Evolutionary conservation across 2,797 vertebrate species (phyloP).

Genomic region (Eupleurogrammus muticus): DNA sequence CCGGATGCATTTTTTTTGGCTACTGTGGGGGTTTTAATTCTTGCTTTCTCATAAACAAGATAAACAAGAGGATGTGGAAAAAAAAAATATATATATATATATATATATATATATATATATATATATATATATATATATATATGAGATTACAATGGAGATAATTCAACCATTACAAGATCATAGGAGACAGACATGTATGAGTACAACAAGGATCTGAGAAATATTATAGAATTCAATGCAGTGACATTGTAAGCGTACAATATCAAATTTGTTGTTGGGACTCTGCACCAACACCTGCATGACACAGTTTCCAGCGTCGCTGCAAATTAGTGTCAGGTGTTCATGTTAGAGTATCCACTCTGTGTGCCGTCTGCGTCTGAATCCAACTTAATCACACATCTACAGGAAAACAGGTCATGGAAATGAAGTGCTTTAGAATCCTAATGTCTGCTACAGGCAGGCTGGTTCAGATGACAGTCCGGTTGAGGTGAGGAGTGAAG

Average conservation of each 20-base stretch:
- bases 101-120: too few relatives aligned
- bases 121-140: too few relatives aligned
- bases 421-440: conserved; percentile 35
- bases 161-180: not conserved
- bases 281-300: not conserved
- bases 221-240: conserved; percentile 4
- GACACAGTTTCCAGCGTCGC: not conserved
- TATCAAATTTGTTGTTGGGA: not conserved
- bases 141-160: not conserved
- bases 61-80: too few relatives aligned
- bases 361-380: conserved; percentile 7
- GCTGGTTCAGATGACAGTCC: conserved; percentile 64
- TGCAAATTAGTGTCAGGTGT: conserved; percentile 9
- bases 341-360: conserved; percentile 2
- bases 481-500: conserved; percentile 42
- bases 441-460: conserved; percentile 29
- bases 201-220: not conserved
- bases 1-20: not conserved
- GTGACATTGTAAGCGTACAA: not conserved
- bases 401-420: conserved; percentile 1
- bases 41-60: conserved; percentile 2
- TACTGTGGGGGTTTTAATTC: not conserved
- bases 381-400: conserved; percentile 1
- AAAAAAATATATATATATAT: too few relatives aligned
- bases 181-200: not conserved